Percentiles rank a stretch among this genome's conserved stretches.
Evolutionary conservation across 1,140 invertebrate genomes (phyloP).

Genomic region (Frieseomelitta varia): DNA sequence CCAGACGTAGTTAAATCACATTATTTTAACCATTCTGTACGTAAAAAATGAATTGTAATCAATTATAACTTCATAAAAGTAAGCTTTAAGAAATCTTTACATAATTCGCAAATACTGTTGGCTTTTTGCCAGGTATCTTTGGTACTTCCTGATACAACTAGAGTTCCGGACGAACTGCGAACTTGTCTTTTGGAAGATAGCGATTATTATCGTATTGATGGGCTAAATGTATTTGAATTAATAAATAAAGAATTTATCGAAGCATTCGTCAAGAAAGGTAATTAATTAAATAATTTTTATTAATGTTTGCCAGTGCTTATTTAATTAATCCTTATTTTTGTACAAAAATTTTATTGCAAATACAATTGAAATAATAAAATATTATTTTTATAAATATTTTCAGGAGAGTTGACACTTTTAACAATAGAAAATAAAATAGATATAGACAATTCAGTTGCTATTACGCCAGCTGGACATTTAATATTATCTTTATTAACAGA

Average conservation of each 20-base stretch:
- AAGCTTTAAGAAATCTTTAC: slow-evolving; percentile 69
- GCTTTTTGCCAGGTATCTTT: slow-evolving; percentile 81
- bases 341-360: slow-evolving; percentile 46
- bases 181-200: slow-evolving; percentile 79
- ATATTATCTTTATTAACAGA: slow-evolving; percentile 80
- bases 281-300: slow-evolving; percentile 15
- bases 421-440: slow-evolving; percentile 82
- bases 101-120: slow-evolving; percentile 74
- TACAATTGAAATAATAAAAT: not conserved
- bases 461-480: slow-evolving; percentile 82
- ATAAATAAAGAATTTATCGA: slow-evolving; percentile 82
- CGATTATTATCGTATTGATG: slow-evolving; percentile 83
- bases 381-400: slow-evolving; percentile 58
- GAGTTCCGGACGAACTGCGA: slow-evolving; percentile 75
- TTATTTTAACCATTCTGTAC: slow-evolving; percentile 83
- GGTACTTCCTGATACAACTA: slow-evolving; percentile 81
- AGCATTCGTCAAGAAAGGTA: slow-evolving; percentile 82
- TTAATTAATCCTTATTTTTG: not conserved
- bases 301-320: not conserved
- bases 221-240: slow-evolving; percentile 78
- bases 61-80: slow-evolving; percentile 60
- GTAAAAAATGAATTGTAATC: slow-evolving; percentile 50
- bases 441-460: slow-evolving; percentile 80
- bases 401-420: slow-evolving; percentile 81
- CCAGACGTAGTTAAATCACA: slow-evolving; percentile 74